These are phyloP conservation scores for Montipora cactus DNA, from an alignment of 64 coral and sea anemone genomes.

Conservation along the genomic window DNA sequence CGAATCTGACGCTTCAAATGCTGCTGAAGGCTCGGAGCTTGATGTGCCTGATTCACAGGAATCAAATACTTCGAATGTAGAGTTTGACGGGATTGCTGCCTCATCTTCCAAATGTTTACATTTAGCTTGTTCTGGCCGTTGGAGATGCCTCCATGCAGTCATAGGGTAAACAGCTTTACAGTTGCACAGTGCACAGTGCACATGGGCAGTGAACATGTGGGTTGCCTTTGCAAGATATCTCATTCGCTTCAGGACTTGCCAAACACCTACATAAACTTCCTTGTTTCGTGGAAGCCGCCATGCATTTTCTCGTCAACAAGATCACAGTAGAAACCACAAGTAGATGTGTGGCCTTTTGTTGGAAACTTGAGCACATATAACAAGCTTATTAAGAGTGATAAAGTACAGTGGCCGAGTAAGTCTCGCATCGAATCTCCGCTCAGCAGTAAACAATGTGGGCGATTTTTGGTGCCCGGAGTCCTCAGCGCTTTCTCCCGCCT, in stretches of 20 bases:
- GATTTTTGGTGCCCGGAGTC: too few species aligned
- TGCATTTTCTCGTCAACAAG: too few species aligned
- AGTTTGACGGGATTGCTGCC: background rate
- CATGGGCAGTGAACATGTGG: constrained; percentile 70
- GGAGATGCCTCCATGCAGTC: constrained; percentile 72
- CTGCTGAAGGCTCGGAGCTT: too few species aligned
- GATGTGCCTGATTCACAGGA: background rate
- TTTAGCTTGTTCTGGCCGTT: background rate
- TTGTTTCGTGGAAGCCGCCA: background rate
- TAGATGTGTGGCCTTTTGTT: too few species aligned
- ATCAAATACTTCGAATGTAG: background rate
- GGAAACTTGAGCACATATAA: too few species aligned
- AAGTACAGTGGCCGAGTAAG: too few species aligned
- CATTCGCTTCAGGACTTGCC: constrained; percentile 20
- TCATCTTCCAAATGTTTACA: background rate
- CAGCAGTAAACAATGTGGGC: too few species aligned
- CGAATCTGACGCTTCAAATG: background rate
- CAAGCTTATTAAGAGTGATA: too few species aligned
- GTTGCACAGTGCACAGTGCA: constrained; percentile 43
- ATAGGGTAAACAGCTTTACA: constrained; percentile 68
- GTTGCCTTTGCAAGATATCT: constrained; percentile 38
- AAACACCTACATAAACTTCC: constrained; percentile 61
- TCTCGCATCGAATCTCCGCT: too few species aligned
- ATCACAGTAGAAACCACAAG: too few species aligned
- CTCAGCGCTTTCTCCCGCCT: too few species aligned